A percentile compares a stretch with the other conserved stretches of the same genome.
Evolutionary conservation across 2,888 invertebrate genomes (phyloP).

Genomic region (Malachius bipustulatus): DNA sequence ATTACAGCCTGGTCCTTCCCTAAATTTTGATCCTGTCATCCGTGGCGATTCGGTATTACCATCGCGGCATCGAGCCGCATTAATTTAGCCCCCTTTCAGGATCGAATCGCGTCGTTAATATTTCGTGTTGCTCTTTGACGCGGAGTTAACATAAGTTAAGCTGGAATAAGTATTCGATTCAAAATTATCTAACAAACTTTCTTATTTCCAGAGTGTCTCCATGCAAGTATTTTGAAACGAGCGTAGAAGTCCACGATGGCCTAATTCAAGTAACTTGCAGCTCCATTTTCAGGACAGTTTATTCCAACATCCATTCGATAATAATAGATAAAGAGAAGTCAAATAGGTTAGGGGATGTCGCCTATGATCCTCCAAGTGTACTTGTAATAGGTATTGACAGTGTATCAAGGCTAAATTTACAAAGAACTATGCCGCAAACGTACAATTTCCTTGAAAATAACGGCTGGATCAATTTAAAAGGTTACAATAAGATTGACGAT

Average conservation of each 20-base stretch:
- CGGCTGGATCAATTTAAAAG: constrained; percentile 29
- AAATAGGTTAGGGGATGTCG: constrained; percentile 19
- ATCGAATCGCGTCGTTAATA: too few species aligned
- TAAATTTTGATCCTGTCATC: too few species aligned
- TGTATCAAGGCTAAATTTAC: constrained; percentile 66
- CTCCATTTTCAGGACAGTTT: constrained; percentile 25
- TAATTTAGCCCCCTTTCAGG: too few species aligned
- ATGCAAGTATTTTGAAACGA: constrained; percentile 37
- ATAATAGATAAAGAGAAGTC: constrained; percentile 23
- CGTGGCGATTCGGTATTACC: too few species aligned
- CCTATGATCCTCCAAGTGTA: constrained; percentile 43
- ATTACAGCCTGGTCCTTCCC: too few species aligned
- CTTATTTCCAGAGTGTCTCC: constrained; percentile 25
- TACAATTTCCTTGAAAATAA: constrained; percentile 49
- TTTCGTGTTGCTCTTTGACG: too few species aligned
- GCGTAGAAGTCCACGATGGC: constrained; percentile 34
- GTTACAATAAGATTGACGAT: constrained; percentile 60
- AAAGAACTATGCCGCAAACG: constrained; percentile 64
- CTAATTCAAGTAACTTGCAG: constrained; percentile 42
- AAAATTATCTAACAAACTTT: too few species aligned
- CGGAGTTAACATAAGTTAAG: too few species aligned
- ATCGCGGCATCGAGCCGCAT: too few species aligned
- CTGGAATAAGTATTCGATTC: too few species aligned
- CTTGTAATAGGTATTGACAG: constrained; percentile 76
- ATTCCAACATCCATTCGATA: constrained; percentile 44